phyloP scores from a whole-genome alignment of 2,113 vertebrate species.

The Eubucco bourcierii region DNA sequence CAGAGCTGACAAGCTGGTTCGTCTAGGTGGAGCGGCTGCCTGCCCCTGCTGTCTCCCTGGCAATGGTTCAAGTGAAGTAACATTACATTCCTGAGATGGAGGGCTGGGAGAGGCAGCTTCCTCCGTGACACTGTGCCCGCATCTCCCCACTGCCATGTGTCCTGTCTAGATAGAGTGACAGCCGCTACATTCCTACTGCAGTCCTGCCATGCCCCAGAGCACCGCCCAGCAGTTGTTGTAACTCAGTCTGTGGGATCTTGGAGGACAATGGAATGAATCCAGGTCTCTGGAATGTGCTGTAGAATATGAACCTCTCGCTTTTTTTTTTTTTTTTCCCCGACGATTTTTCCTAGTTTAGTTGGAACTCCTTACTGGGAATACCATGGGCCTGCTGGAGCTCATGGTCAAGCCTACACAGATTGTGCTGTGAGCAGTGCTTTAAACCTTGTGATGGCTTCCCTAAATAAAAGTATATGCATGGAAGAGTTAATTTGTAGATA shows the following conservation, averaged over 20 bases:
- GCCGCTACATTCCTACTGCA: not conserved
- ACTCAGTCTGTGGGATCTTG: not conserved
- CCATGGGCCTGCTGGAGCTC: not conserved
- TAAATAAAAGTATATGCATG: not conserved
- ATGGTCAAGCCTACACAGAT: not conserved
- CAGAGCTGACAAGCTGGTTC: not conserved
- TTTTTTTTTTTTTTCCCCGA: not conserved
- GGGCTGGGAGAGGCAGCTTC: not conserved
- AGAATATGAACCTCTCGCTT: not conserved
- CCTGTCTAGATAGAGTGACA: not conserved
- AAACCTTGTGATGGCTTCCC: not conserved
- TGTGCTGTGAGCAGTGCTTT: not conserved
- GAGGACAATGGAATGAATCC: constrained; percentile 31
- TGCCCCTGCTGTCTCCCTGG: not conserved
- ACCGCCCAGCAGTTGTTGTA: constrained; percentile 51
- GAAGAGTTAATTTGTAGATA: not conserved
- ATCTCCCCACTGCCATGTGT: not conserved
- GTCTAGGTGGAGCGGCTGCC: not conserved
- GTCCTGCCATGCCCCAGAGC: not conserved
- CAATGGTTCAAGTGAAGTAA: not conserved
- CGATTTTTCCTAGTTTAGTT: not conserved
- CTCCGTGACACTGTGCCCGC: not conserved
- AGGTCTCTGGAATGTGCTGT: not conserved
- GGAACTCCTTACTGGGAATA: not conserved
- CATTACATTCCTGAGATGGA: not conserved